A percentile compares a stretch with the other conserved stretches of the same genome.
Evolutionary conservation across 2,113 vertebrate genomes (phyloP).

Genomic region (Pseudorasbora parva): DNA sequence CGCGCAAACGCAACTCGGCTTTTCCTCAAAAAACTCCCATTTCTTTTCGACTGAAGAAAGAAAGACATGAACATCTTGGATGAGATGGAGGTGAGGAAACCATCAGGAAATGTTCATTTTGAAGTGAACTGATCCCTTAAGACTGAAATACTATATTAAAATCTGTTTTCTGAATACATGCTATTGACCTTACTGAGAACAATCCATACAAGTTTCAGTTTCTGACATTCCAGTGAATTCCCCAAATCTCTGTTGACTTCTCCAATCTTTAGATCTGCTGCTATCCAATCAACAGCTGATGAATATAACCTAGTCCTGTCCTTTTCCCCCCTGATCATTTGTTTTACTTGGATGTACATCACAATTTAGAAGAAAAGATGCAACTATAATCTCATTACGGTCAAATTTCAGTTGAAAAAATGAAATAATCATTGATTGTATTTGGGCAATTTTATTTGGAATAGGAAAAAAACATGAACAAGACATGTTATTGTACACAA

Average conservation of each 20-base stretch:
- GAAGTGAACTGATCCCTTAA: too few relatives aligned
- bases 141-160: background rate
- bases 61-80: too few relatives aligned
- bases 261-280: background rate
- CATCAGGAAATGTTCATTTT: too few relatives aligned
- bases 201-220: background rate
- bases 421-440: background rate
- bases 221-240: too few relatives aligned
- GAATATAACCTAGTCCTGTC: background rate
- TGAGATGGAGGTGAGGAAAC: too few relatives aligned
- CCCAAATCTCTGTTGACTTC: too few relatives aligned
- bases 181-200: background rate
- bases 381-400: background rate
- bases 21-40: too few relatives aligned
- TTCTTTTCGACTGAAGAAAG: too few relatives aligned
- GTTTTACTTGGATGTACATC: background rate
- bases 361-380: background rate
- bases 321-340: background rate
- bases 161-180: background rate
- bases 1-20: too few relatives aligned
- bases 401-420: background rate
- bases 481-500: constrained; percentile 43
- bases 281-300: background rate
- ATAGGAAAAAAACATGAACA: constrained; percentile 50
- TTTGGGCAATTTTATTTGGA: constrained; percentile 29